Percentiles rank a stretch among this genome's conserved stretches.
Conservation (phyloP, 2,888 invertebrate species). For the Arctia plantaginis region DNA sequence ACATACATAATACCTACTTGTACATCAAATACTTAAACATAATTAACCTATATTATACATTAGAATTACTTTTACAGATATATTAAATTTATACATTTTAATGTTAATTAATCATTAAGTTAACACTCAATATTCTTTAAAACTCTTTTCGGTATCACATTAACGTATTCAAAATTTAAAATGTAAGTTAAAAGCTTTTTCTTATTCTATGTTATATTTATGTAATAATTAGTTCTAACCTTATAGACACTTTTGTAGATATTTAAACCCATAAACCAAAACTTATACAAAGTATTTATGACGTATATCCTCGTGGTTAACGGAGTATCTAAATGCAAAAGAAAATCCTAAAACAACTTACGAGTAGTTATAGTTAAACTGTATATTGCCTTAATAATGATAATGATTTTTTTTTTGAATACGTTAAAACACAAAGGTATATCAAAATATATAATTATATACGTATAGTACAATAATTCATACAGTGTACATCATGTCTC, state of each 20-base stretch:
- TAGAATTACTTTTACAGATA: neutral
- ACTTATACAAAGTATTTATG: neutral
- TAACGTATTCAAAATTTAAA: neutral
- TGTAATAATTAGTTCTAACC: neutral
- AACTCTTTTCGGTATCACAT: neutral
- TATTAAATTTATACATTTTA: neutral
- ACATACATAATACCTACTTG: neutral
- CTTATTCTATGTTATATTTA: neutral
- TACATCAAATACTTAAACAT: neutral
- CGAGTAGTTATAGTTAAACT: neutral
- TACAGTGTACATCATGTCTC: neutral
- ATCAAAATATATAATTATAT: neutral
- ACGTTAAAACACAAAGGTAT: conserved; percentile 3
- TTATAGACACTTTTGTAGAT: neutral
- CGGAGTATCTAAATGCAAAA: neutral
- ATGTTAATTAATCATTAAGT: neutral
- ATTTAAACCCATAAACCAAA: neutral
- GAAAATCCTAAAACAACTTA: neutral
- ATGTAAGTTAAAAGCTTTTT: neutral
- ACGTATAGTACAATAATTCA: neutral
- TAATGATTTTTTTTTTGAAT: neutral
- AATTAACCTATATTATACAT: neutral
- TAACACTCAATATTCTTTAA: neutral
- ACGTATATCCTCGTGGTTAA: neutral
- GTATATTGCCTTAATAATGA: too few species aligned